Evolutionary conservation across 1,140 invertebrate genomes (phyloP).

Genomic region (Acyrthosiphon pisum): DNA sequence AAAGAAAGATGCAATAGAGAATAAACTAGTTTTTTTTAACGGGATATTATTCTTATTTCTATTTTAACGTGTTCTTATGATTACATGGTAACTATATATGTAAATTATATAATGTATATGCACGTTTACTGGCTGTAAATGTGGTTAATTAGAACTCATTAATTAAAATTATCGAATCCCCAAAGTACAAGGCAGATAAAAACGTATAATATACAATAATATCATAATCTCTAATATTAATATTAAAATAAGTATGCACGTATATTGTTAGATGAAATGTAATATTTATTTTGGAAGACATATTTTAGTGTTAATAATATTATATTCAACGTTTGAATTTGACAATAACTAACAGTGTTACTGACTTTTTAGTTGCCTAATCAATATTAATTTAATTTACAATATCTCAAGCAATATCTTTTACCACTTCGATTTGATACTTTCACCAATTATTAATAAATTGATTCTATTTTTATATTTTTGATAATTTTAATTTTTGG

Average conservation of each 20-base stretch:
- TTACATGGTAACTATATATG: neutral
- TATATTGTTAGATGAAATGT: neutral
- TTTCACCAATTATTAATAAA: slow-evolving; percentile 6
- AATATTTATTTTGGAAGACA: neutral
- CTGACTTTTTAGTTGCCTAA: neutral
- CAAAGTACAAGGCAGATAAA: neutral
- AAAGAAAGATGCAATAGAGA: neutral
- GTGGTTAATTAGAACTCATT: neutral
- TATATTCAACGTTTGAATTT: neutral
- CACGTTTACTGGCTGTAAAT: neutral
- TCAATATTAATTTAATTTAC: neutral
- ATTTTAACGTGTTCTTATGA: neutral
- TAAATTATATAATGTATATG: neutral
- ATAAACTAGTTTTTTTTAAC: neutral
- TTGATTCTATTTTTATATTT: slow-evolving; percentile 19
- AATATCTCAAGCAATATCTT: neutral
- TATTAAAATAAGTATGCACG: neutral
- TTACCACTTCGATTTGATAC: neutral
- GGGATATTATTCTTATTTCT: neutral
- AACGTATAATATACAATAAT: neutral
- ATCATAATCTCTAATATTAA: neutral
- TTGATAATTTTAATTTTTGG: slow-evolving; percentile 44
- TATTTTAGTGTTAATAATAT: neutral
- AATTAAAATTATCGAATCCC: slow-evolving; percentile 2
- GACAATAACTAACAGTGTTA: neutral